Percentiles rank a stretch among this genome's conserved stretches.
These are phyloP conservation scores for Coreoperca whiteheadi DNA, from an alignment of 2,113 vertebrate species.

Conservation along the genomic window DNA sequence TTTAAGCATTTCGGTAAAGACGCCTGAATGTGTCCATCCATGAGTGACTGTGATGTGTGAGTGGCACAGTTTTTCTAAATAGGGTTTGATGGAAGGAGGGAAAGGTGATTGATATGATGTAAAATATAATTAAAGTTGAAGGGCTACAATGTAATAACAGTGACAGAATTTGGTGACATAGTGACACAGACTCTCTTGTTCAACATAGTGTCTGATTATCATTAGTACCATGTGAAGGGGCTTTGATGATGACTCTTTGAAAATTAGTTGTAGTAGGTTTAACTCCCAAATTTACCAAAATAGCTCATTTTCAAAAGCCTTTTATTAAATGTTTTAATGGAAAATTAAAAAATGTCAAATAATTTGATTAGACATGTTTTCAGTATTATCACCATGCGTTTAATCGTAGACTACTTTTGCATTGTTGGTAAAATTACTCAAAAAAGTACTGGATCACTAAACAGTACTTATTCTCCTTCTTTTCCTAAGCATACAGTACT, in stretches of 20 bases:
- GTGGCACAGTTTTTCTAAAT: slow-evolving; percentile 14
- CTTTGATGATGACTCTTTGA: slow-evolving; percentile 9
- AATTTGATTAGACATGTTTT: not conserved
- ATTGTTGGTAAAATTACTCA: not conserved
- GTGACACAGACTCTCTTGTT: slow-evolving; percentile 20
- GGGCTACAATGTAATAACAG: not conserved
- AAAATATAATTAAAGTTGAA: slow-evolving; percentile 45
- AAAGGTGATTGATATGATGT: slow-evolving; percentile 33
- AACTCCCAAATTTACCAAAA: not conserved
- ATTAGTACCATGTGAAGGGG: slow-evolving; percentile 19
- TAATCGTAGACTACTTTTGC: not conserved
- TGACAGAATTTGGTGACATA: slow-evolving; percentile 47
- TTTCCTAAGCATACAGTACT: not conserved
- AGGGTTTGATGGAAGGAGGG: not conserved
- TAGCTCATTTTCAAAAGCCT: not conserved
- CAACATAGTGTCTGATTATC: slow-evolving; percentile 27
- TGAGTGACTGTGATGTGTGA: slow-evolving; percentile 11
- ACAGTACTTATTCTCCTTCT: not conserved
- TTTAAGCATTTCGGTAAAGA: not conserved
- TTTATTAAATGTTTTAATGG: not conserved
- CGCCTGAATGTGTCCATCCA: not conserved
- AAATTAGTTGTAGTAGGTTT: not conserved
- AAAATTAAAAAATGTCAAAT: not conserved
- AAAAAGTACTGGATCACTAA: not conserved
- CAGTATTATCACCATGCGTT: not conserved